A percentile compares a stretch with the other conserved stretches of the same genome.
These are phyloP conservation scores for Ophion ellenae DNA, from an alignment of 2,888 invertebrate species.

Conservation along the genomic window DNA sequence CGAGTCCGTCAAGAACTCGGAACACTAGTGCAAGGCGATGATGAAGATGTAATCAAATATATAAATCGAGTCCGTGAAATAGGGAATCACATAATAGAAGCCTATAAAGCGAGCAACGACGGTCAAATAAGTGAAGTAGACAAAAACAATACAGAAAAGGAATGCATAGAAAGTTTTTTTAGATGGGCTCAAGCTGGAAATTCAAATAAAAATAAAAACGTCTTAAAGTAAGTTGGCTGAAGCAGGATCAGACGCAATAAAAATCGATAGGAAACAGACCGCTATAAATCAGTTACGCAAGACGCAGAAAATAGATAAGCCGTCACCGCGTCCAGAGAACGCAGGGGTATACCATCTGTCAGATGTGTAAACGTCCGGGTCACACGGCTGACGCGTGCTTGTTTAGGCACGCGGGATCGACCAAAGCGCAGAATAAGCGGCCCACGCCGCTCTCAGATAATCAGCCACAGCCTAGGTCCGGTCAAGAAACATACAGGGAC, in stretches of 20 bases:
- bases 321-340: no score
- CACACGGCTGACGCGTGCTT: background rate
- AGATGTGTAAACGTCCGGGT: background rate
- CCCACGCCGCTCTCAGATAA: background rate
- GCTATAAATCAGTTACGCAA: no score
- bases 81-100: constrained; percentile 24
- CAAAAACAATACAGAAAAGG: background rate
- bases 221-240: background rate
- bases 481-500: background rate
- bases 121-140: background rate
- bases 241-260: no score
- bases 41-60: constrained; percentile 33
- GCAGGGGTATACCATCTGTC: no score
- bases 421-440: background rate
- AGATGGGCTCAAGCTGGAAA: constrained; percentile 29
- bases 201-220: constrained; percentile 15
- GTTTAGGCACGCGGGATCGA: background rate
- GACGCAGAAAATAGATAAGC: no score
- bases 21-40: constrained; percentile 20
- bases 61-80: constrained; percentile 42
- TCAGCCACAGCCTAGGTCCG: background rate
- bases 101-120: background rate
- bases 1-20: constrained; percentile 21
- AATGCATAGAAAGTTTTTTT: constrained; percentile 46
- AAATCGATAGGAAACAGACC: no score